Percentiles rank a stretch among this genome's conserved stretches.
Conservation (phyloP, 1,140 invertebrate genomes). For the Chlorops oryzae region DNA sequence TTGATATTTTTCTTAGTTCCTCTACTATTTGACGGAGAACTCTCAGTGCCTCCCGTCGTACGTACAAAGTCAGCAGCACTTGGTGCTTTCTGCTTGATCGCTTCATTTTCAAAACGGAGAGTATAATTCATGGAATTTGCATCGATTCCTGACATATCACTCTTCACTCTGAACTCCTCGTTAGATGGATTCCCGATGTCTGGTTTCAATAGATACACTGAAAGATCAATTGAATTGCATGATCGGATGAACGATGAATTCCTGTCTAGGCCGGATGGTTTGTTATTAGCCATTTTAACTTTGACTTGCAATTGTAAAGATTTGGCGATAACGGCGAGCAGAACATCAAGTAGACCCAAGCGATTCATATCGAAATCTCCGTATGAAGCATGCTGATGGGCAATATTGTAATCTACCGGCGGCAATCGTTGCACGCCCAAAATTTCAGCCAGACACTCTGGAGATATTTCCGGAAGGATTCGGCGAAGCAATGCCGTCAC, state of each 20-base stretch:
- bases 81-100: not conserved
- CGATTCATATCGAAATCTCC: slow-evolving; percentile 59
- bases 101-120: too few relatives aligned
- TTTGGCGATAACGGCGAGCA: slow-evolving; percentile 81
- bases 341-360: slow-evolving; percentile 72
- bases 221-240: slow-evolving; percentile 42
- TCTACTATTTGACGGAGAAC: slow-evolving; percentile 16
- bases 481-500: slow-evolving; percentile 73
- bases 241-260: slow-evolving; percentile 37
- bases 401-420: slow-evolving; percentile 71
- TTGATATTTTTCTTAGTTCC: slow-evolving; percentile 39
- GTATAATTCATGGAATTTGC: too few relatives aligned
- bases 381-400: slow-evolving; percentile 51
- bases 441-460: slow-evolving; percentile 59
- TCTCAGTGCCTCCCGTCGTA: not conserved
- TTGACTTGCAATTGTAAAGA: slow-evolving; percentile 81
- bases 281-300: slow-evolving; percentile 55
- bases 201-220: slow-evolving; percentile 31
- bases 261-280: slow-evolving; percentile 35
- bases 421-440: slow-evolving; percentile 64
- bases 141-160: not conserved
- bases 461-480: slow-evolving; percentile 78
- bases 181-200: slow-evolving; percentile 12
- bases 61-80: not conserved
- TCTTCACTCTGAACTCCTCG: slow-evolving; percentile 1